Evolutionary conservation across 35 echinoderm and acorn worm species (phyloP), one percentile per base, ranked within the genome.

Genomic region (Heliocidaris erythrogramma): DNA sequence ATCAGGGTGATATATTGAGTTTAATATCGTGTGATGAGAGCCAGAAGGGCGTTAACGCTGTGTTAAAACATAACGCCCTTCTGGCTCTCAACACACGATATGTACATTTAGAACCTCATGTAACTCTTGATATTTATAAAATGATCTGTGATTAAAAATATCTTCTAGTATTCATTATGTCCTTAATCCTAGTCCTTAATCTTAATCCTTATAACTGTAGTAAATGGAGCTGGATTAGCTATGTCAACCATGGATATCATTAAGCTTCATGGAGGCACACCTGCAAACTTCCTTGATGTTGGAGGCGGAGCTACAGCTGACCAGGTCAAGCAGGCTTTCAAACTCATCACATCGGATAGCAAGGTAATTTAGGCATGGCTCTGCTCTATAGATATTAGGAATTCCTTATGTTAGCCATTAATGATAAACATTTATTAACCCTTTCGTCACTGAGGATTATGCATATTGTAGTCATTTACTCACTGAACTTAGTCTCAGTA

Each of bases 181-280:
- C 31, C 87, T 4, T 48, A 13, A 32, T 48, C 86, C 86, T 48
- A 32, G 14, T 48, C 87, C 32, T 89, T 89, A 17, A 13, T 89
- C 18, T 89, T 89, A 30, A 47, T 89, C 47, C 18, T 89, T 4
- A 47, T 21, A n/a, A 29, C 87, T 88, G 21, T 47, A 99, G 98
- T 99, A 32, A 99, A 99, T 97, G 98, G 98, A 94, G 98, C 98
- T 97, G 98, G 98, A 85, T 85, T 99, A 48, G 98, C 98, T 48
- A 99, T 99, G 98, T 95, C 98, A 5, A 99, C 98, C 18, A 99
- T 99, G 98, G 98, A 99, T 69, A 99, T 99, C 93, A 99, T 99
- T 32, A 96, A 99, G 93, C 95, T 99, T n/a, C 93, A 99, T 85
- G 96, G 96, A 13, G 98, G 98, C 18, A 95, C 96, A 2, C 98